Conservation (phyloP, 1,140 invertebrate genomes). For the Drosophila nigromelanica region DNA sequence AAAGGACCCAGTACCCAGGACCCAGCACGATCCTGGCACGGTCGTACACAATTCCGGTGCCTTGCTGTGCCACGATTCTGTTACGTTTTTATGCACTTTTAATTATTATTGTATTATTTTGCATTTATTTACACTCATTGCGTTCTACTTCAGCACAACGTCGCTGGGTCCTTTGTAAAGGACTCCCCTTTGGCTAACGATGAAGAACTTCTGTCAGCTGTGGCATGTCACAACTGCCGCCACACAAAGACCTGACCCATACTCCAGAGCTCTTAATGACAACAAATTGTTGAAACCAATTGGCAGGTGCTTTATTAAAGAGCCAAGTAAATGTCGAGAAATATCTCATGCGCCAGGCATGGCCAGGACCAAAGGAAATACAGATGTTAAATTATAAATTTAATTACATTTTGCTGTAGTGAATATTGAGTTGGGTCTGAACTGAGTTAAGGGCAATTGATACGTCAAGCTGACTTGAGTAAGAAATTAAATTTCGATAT, state of each 20-base stretch:
- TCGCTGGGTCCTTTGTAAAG: slow-evolving; percentile 18
- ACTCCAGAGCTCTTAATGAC: slow-evolving; percentile 57
- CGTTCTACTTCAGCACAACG: neutral
- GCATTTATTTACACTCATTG: slow-evolving; percentile 71
- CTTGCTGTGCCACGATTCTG: neutral
- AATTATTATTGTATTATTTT: slow-evolving; percentile 82
- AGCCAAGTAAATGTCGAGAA: slow-evolving; percentile 42
- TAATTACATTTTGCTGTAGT: slow-evolving; percentile 32
- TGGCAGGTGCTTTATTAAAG: slow-evolving; percentile 61
- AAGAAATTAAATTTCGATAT: slow-evolving; percentile 1
- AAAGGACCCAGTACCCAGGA: neutral
- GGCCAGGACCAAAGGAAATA: neutral
- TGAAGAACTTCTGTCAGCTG: slow-evolving; percentile 41
- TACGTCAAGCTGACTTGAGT: neutral
- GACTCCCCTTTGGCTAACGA: slow-evolving; percentile 12
- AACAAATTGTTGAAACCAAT: slow-evolving; percentile 74
- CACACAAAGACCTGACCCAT: slow-evolving; percentile 5
- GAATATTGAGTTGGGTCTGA: neutral
- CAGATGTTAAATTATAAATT: slow-evolving; percentile 24
- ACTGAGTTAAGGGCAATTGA: neutral
- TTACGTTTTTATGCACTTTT: slow-evolving; percentile 56
- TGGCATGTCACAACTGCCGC: slow-evolving; percentile 42
- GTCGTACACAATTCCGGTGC: neutral
- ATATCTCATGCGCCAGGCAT: neutral
- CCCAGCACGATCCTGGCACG: slow-evolving; percentile 9